Evolutionary conservation across 2,888 invertebrate species (phyloP).

Genomic region (Melanostoma mellinum): DNA sequence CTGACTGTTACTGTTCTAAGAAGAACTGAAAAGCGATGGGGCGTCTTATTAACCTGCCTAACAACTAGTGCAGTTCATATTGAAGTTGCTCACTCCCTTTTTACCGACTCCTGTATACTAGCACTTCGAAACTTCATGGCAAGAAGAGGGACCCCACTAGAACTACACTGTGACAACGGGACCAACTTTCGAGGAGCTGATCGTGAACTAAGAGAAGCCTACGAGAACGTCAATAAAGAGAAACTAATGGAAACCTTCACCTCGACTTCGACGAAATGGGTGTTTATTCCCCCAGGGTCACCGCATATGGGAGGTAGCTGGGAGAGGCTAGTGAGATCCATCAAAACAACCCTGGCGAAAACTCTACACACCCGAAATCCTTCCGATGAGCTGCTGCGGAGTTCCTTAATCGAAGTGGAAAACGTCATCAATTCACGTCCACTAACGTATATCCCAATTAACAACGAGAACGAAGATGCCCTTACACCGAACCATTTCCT

Average conservation of each 20-base stretch:
- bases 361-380: too few relatives aligned
- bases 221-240: conserved; percentile 25
- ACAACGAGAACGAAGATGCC: conserved; percentile 41
- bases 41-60: conserved; percentile 47
- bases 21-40: conserved; percentile 44
- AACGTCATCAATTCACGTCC: too few relatives aligned
- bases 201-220: conserved; percentile 52
- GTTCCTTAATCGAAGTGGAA: too few relatives aligned
- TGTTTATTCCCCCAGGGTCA: too few relatives aligned
- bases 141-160: conserved; percentile 51
- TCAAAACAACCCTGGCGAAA: too few relatives aligned
- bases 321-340: too few relatives aligned
- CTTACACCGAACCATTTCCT: conserved; percentile 58
- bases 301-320: too few relatives aligned
- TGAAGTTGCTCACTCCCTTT: background rate
- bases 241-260: conserved; percentile 37
- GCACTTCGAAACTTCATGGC: conserved; percentile 58
- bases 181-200: conserved; percentile 61
- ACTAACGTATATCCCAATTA: too few relatives aligned
- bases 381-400: too few relatives aligned
- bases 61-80: conserved; percentile 15
- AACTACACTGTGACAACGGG: conserved; percentile 69
- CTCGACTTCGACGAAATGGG: too few relatives aligned
- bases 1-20: conserved; percentile 23
- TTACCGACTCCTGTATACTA: too few relatives aligned